Base-by-base conservation (phyloP, 2,797 vertebrate species). In the Danionella dracula region DNA sequence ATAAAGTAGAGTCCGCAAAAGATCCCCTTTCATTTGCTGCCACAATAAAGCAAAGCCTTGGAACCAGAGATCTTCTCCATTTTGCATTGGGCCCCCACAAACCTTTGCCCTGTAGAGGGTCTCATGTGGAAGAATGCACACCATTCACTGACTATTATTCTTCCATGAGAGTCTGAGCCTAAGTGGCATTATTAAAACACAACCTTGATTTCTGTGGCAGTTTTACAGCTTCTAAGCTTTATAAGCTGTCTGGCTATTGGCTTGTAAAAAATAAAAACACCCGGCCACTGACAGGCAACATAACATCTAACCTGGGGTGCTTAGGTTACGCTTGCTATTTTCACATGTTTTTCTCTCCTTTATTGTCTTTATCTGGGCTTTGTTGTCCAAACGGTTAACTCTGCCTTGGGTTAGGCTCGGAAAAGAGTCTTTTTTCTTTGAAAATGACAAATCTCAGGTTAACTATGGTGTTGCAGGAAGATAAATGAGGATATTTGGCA, bases 181-280 rank as follows among this genome's bases (percentile, higher is more conserved):
- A 79, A 81, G 83, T 89, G 88, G 87, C 87, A 88, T 89, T 90
- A 89, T 88, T 87, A 90, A 90, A 87, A 82, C 34, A 61, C 79
- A 81, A 83, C 82, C 80, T 81, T 82, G 81, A 85, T 83, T 84
- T 84, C 78, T 81, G 78, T 77, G 82, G 78, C 83, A 83, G 82
- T 88, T 87, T 81, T 86, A 74, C 72, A 72, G 77, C 84, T 83
- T 70, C 71, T 75, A 67, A 78, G 83, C 76, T 80, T 87, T 89
- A 88, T 88, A 89, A 87, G 83, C 84, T 74, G 83, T 84, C 85
- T 82, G 84, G 85, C 85, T 83, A 56, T 82, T 81, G 82, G 72
- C 86, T 88, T 79, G 68, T 88, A 89, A 89, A 89, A 88, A n/a
- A n/a, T n/a, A n/a, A n/a, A 81, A 82, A 72, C 77, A 84, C 82